Percentiles rank a stretch among this genome's conserved stretches.
phyloP scores from a whole-genome alignment of 92 coral and sea anemone species.

The Diadumene lineata region DNA sequence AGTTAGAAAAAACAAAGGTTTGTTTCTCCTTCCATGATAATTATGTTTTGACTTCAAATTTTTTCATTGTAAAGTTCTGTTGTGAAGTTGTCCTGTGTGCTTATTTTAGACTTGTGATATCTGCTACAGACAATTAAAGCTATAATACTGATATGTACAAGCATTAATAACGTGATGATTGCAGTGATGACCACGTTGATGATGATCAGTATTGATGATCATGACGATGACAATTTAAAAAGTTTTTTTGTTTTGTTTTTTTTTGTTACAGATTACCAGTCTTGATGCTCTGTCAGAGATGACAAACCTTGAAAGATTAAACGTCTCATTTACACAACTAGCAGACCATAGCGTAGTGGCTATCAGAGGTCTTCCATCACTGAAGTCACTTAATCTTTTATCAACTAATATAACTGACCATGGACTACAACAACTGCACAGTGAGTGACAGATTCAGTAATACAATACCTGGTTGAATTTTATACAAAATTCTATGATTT shows the following conservation, averaged over 20 bases:
- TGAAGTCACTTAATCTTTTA: slow-evolving; percentile 69
- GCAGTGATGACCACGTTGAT: too few relatives aligned
- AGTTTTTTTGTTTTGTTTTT: not conserved
- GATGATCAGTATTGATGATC: too few relatives aligned
- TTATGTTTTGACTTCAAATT: too few relatives aligned
- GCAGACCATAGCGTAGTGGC: slow-evolving; percentile 53
- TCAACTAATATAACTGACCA: slow-evolving; percentile 71
- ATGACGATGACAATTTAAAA: too few relatives aligned
- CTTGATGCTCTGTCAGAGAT: slow-evolving; percentile 57
- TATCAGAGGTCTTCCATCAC: slow-evolving; percentile 55
- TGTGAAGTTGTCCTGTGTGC: too few relatives aligned
- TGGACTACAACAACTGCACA: slow-evolving; percentile 75
- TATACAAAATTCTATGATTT: too few relatives aligned
- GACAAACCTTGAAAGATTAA: slow-evolving; percentile 56
- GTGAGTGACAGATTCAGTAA: slow-evolving; percentile 21
- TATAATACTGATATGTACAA: too few relatives aligned
- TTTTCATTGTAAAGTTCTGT: too few relatives aligned
- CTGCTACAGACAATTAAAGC: too few relatives aligned
- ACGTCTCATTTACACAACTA: slow-evolving; percentile 65
- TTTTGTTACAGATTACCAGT: slow-evolving; percentile 50
- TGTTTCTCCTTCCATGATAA: not conserved
- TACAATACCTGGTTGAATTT: too few relatives aligned
- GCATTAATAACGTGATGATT: too few relatives aligned
- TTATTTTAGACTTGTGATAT: too few relatives aligned
- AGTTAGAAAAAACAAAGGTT: slow-evolving; percentile 81